Conservation (phyloP, 2,113 vertebrate genomes). For the Tamias sibiricus region DNA sequence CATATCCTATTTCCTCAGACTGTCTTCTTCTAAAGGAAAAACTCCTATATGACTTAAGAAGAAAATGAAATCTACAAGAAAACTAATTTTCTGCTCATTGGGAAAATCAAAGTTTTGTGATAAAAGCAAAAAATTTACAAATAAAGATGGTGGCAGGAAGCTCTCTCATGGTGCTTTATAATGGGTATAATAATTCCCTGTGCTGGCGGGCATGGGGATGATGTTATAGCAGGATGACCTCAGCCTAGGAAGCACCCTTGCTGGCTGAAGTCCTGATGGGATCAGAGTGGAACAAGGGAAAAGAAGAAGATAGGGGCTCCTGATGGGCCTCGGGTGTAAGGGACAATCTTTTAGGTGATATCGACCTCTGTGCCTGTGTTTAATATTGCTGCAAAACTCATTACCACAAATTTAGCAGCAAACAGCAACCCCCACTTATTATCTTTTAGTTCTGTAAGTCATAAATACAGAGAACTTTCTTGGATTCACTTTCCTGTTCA, state of each 20-base stretch:
- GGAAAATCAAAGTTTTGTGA: neutral
- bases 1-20: neutral
- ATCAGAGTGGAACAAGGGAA: neutral
- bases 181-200: neutral
- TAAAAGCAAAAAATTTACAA: neutral
- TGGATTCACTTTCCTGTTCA: neutral
- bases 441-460: neutral
- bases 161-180: neutral
- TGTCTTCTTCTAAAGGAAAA: neutral
- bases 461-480: neutral
- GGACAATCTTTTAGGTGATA: neutral
- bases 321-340: too few relatives aligned
- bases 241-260: fast-evolving
- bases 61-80: neutral
- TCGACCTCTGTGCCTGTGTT: neutral
- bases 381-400: neutral
- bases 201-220: neutral
- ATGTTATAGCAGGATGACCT: neutral
- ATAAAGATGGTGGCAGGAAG: neutral
- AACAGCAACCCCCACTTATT: too few relatives aligned
- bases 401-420: neutral
- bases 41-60: neutral
- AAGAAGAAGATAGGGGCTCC: neutral
- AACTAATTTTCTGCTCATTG: neutral
- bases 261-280: neutral